Base-by-base conservation (phyloP, 2,113 vertebrate species). In the Amazona vittata region DNA sequence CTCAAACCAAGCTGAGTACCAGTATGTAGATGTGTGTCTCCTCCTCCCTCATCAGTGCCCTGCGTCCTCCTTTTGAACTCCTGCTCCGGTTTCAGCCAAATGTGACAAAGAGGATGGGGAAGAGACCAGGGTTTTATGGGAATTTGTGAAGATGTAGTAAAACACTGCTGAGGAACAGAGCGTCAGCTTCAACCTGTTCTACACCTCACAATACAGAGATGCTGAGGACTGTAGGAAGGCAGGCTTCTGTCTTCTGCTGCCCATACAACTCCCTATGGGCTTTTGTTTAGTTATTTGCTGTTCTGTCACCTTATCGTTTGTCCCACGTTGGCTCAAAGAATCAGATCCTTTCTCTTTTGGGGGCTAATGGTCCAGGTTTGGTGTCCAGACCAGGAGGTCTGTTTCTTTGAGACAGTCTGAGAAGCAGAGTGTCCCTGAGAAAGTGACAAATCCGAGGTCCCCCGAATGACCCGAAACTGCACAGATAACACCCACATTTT, bases 1-100 rank as follows among this genome's bases (percentile, higher is more conserved):
- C 65, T 37, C 6, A 1, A 2, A 1, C 2, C 25, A 5, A 25
- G 3, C 55, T 5, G 49, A 15, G 13, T 2, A 13, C 2, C 8
- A 16, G 37, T 1, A 0, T 0, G n/a, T 33, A 1, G 20, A 2
- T 4, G 4, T 1, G 16, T 7, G 33, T 16, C 67, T 73, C 12
- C 53, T 57, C 67, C 52, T 41, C 82, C 64, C 43, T 46, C 28
- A 5, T 5, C 46, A 5, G 19, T 17, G 64, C 65, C 39, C 31
- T 6, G 62, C 0, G 0, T 31, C 59, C 33, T 60, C 44, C 62
- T 68, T 17, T 39, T 17, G 59, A 92, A 26, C 57, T 69, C 77
- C 53, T 22, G 46, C 69, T 84, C 74, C 62, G 1, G 2, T 15
- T 68, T 53, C 75, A 33, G 57, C 71, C 47, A 4, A 24, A 18